Base-by-base conservation (phyloP, 2,888 invertebrate genomes). In the Hemicrepidius hirtus region DNA sequence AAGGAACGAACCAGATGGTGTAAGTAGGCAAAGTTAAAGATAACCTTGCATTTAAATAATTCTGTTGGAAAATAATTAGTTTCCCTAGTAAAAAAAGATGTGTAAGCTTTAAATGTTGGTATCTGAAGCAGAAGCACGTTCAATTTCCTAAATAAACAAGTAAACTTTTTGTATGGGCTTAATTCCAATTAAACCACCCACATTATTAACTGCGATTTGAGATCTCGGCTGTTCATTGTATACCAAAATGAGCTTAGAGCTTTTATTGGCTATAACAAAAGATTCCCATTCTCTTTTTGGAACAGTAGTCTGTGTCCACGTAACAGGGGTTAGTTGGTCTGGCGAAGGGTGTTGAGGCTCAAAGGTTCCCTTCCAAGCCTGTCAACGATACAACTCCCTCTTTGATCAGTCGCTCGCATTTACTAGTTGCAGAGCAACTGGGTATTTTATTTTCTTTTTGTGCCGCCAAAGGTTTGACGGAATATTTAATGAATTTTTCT, bases 401-500 rank as follows among this genome's bases (percentile, higher is more conserved):
- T 66, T 66, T 66, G 66, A 66, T 66, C 66, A 44, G 57, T 44
- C 53, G 57, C 10, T 35, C 57, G 32, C 66, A 37, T 40, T 64
- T 57, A 66, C 57, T 16, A 44, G 9, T 41, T 55, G 44, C 53
- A 66, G 44, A 24, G 40, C 24, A 66, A 66, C 21, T 28, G 16
- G 32, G 35, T 57, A 44, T 66, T 66, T 57, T 57, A 44, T 66
- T 66, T 57, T 66, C 57, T 66, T 66, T 57, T 66, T 66, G 41
- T 41, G 21, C 46, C 32, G 18, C 21, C 32, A 57, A 41, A 35
- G 21, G 44, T 57, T 66, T 66, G 55, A 66, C 28, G 40, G 66
- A 66, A 66, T 66, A 53, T 55, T 44, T 66, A 66, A 66, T 66
- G 66, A 66, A 57, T 66, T 66, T 55, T 66, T 66, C 65, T 53